Evolutionary conservation across 2,113 vertebrate species (phyloP).

Genomic region (Colinus virginianus): DNA sequence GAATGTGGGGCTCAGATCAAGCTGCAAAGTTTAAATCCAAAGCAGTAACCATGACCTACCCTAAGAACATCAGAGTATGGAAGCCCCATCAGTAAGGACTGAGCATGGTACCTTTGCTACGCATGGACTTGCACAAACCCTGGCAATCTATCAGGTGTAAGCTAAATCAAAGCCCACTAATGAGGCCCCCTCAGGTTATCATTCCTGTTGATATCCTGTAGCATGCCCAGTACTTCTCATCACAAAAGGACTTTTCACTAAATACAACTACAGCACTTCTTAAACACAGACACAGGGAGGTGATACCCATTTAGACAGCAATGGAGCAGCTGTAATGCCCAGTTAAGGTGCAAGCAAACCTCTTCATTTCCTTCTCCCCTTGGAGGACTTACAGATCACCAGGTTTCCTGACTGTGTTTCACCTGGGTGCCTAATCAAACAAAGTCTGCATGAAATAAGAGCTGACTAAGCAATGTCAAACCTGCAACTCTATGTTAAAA

Average conservation of each 20-base stretch:
- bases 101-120: neutral
- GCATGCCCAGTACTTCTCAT: neutral
- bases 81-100: neutral
- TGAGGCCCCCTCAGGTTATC: neutral
- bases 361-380: conserved; percentile 15
- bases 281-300: neutral
- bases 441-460: conserved; percentile 33
- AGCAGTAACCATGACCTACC: neutral
- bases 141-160: neutral
- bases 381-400: conserved; percentile 23
- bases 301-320: neutral
- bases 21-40: neutral
- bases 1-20: neutral
- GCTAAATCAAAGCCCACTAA: neutral
- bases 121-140: accelerated
- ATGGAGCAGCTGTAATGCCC: accelerated
- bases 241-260: neutral
- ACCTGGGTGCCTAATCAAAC: conserved; percentile 52
- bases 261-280: neutral
- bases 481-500: neutral
- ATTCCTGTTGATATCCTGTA: neutral
- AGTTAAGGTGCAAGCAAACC: conserved; percentile 19
- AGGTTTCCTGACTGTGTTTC: conserved; percentile 26
- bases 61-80: neutral
- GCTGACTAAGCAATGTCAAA: conserved; percentile 54